phyloP scores from a whole-genome alignment of 2,888 invertebrate genomes.

The Aporophyla lueneburgensis region DNA sequence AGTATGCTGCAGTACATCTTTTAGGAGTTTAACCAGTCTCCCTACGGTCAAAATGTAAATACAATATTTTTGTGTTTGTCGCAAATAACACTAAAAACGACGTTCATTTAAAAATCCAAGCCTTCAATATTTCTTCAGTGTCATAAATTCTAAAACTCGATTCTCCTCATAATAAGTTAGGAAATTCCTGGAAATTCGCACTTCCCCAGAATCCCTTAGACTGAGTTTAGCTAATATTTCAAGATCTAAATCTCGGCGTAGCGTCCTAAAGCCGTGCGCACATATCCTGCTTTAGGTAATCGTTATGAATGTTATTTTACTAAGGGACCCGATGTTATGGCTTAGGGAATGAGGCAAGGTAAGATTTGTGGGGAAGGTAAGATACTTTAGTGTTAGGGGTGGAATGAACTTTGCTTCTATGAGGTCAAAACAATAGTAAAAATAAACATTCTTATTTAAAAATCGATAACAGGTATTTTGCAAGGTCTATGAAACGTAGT shows the following conservation, averaged over 20 bases:
- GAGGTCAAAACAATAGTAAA: neutral
- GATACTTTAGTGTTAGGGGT: constrained; percentile 5
- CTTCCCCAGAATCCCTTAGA: constrained; percentile 48
- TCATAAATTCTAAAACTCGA: neutral
- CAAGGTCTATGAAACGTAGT: neutral
- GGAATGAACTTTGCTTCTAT: neutral
- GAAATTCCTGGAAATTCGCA: constrained; percentile 65
- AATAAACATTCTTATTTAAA: neutral
- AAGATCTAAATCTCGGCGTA: constrained; percentile 66
- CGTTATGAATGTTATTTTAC: constrained; percentile 66
- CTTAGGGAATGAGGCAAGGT: constrained; percentile 55
- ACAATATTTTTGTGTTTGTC: neutral
- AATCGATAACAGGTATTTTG: neutral
- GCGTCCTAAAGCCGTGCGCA: constrained; percentile 59
- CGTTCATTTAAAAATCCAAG: neutral
- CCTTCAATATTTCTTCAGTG: neutral
- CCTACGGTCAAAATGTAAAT: neutral
- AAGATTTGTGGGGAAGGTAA: constrained; percentile 42
- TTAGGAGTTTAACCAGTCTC: neutral
- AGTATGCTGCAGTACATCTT: neutral
- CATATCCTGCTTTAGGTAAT: constrained; percentile 65
- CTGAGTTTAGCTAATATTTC: constrained; percentile 66
- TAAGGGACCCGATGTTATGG: constrained; percentile 58
- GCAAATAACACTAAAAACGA: neutral
- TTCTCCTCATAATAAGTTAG: constrained; percentile 31